A percentile compares a stretch with the other conserved stretches of the same genome.
Evolutionary conservation across 2,113 vertebrate species (phyloP).

Genomic region (Balaeniceps rex): DNA sequence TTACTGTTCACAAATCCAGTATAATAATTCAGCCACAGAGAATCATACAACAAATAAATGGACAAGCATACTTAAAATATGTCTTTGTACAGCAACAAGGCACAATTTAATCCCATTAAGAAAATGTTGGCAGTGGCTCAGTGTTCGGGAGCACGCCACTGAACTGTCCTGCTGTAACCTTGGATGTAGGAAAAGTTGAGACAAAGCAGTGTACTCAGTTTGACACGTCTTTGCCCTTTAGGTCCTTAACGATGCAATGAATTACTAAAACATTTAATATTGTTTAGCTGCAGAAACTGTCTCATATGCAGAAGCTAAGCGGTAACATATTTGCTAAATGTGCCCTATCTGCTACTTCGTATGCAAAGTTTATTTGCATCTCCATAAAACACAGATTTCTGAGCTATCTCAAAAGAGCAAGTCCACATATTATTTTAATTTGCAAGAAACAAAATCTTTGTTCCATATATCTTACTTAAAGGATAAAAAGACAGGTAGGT

Average conservation of each 20-base stretch:
- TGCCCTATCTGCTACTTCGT: neutral
- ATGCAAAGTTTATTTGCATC: neutral
- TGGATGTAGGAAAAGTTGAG: slow-evolving; percentile 13
- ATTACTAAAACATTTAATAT: slow-evolving; percentile 27
- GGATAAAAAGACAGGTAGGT: neutral
- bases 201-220: slow-evolving; percentile 13
- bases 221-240: slow-evolving; percentile 37
- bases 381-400: neutral
- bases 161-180: slow-evolving; percentile 47
- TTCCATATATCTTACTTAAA: neutral
- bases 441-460: neutral
- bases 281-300: slow-evolving; percentile 9
- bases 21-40: neutral
- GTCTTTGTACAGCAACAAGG: slow-evolving; percentile 44
- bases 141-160: slow-evolving; percentile 22
- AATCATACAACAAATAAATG: slow-evolving; percentile 32
- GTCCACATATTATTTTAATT: neutral
- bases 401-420: neutral
- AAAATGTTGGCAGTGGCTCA: slow-evolving; percentile 41
- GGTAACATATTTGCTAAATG: neutral
- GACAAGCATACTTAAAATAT: slow-evolving; percentile 1
- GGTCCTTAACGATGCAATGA: slow-evolving; percentile 43
- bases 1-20: neutral
- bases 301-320: neutral
- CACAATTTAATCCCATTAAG: slow-evolving; percentile 58